Evolutionary conservation across 2,888 invertebrate species (phyloP).

Genomic region (Pilophorus perplexus): DNA sequence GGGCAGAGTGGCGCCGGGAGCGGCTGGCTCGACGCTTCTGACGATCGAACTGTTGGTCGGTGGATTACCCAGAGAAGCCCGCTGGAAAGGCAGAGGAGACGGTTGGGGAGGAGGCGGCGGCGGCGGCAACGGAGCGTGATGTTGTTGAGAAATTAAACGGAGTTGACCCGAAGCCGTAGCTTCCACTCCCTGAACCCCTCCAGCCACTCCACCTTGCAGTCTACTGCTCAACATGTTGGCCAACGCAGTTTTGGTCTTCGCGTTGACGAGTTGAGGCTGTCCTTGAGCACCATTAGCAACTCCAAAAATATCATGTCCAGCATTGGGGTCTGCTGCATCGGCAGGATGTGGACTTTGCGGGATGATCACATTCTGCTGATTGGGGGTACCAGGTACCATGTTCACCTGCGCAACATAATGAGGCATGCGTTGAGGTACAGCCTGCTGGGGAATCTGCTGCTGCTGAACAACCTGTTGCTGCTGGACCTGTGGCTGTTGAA

Average conservation of each 20-base stretch:
- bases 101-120: slow-evolving; percentile 43
- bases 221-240: slow-evolving; percentile 91
- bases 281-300: slow-evolving; percentile 42
- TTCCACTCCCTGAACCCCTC: slow-evolving; percentile 52
- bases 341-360: slow-evolving; percentile 42
- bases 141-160: slow-evolving; percentile 81
- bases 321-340: slow-evolving; percentile 34
- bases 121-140: slow-evolving; percentile 57
- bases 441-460: slow-evolving; percentile 53
- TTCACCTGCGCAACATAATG: slow-evolving; percentile 50
- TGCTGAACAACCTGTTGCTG: slow-evolving; percentile 59
- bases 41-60: slow-evolving; percentile 43
- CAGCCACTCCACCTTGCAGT: slow-evolving; percentile 56
- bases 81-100: slow-evolving; percentile 39
- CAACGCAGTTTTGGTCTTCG: slow-evolving; percentile 90
- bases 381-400: slow-evolving; percentile 26
- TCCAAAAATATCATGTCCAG: slow-evolving; percentile 36
- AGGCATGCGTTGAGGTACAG: slow-evolving; percentile 50
- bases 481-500: slow-evolving; percentile 50
- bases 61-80: slow-evolving; percentile 48
- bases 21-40: slow-evolving; percentile 6
- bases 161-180: slow-evolving; percentile 56
- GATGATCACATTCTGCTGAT: slow-evolving; percentile 40
- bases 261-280: slow-evolving; percentile 63
- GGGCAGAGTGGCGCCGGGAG: slow-evolving; percentile 19